A percentile compares a stretch with the other conserved stretches of the same genome.
These are phyloP conservation scores for Pelochelys cantorii DNA, from an alignment of 2,797 vertebrate species.

Conservation along the genomic window DNA sequence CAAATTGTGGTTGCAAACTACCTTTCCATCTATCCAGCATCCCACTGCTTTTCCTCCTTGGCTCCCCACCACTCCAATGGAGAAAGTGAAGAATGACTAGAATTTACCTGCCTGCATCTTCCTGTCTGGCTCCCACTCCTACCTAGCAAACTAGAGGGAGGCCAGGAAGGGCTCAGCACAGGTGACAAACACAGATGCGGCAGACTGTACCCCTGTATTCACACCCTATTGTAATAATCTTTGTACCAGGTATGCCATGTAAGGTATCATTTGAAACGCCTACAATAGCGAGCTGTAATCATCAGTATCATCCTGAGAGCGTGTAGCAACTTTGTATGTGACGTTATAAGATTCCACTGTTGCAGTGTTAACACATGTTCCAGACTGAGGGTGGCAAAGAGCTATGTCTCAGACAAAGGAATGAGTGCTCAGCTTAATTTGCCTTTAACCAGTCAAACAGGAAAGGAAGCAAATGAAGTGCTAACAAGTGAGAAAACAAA, in stretches of 20 bases:
- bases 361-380: background rate
- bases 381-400: background rate
- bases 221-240: background rate
- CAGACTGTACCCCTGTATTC: background rate
- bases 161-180: background rate
- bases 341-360: too few species aligned
- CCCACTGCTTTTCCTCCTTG: background rate
- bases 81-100: background rate
- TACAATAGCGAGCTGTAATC: too few species aligned
- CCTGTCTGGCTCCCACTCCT: background rate
- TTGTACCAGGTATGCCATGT: background rate
- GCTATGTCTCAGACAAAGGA: background rate
- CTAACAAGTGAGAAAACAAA: background rate
- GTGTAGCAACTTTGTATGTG: background rate
- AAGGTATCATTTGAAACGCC: background rate
- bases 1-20: background rate
- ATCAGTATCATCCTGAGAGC: background rate
- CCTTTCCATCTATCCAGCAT: background rate
- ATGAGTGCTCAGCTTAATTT: background rate
- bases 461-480: background rate
- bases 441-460: background rate
- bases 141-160: background rate
- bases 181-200: background rate
- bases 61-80: background rate
- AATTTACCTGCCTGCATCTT: background rate